Evolutionary conservation across 2,113 vertebrate genomes (phyloP), one percentile per base, ranked within the genome.

Genomic region (Monarcha castaneiventris): DNA sequence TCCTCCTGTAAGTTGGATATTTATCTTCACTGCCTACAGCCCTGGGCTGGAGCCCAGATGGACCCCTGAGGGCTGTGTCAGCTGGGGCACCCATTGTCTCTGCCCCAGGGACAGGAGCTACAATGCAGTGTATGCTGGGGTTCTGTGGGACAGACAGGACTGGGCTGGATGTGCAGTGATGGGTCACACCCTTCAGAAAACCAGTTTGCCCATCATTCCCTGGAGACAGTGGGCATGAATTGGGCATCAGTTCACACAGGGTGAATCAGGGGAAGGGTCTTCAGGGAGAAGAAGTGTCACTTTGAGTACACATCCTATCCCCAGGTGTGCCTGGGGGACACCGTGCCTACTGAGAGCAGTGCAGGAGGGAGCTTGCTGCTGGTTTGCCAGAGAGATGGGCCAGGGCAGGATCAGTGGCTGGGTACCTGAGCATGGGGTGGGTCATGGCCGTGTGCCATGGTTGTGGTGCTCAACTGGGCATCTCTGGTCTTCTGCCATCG

Each of bases 391-490:
- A 6, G 26, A 56, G 39, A 23, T 46, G 48, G 35, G 20, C 19
- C 1, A 1, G 58, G n/a, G 14, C 2, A 5, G 33, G 32, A 61
- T 20, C 37, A 52, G 82, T 11, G 3, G 2, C 48, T 33, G 18
- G 19, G 27, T 66, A 32, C 9, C n/a, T 16, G 13, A 26, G 7
- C 4, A 3, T 48, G 58, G 51, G 3, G 4, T 6, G 41, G 30
- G 44, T 30, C 0, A 2, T 4, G 4, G 55, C 11, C 1, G 0
- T 44, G 43, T 29, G n/a, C 14, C 52, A 14, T n/a, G 56, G 11
- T 16, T 58, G 48, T 11, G 3, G 21, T 14, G 7, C 72, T 73
- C 30, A 62, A 30, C 23, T 52, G 84, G 44, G 23, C 30, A 37
- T 35, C 58, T 43, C 62, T 68, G 56, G 14, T 23, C n/a, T 64